Evolutionary conservation across 2,888 invertebrate species (phyloP), one percentile per base, ranked within the genome.

Genomic region (Ormia ochracea): DNA sequence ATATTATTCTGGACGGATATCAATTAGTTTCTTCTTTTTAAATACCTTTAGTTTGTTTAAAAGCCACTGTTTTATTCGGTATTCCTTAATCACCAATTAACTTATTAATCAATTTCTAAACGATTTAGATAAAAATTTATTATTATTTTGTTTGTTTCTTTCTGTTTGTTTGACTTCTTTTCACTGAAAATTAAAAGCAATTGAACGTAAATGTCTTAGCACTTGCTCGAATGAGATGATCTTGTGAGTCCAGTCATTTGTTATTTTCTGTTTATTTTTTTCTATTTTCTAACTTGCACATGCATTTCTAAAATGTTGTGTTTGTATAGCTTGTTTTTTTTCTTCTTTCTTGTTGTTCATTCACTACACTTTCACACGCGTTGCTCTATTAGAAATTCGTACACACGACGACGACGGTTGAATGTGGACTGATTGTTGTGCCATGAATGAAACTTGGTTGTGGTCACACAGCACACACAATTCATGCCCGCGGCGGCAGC

Each of bases 371-470:
- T 73, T 54, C 70, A 78, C 63, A 70, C 73, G 78, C 69, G 73
- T 72, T 74, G 66, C 43, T 78, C 54, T 68, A 58, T 48, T 54
- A 38, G 31, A 54, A 65, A 50, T 76, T 66, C 56, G 73, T 80
- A 80, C 80, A 80, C 80, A 80, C 86, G 84, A 82, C 82, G 85
- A 85, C 87, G 86, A 87, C 85, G 85, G 87, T 87, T 85, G 84
- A 87, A 86, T 86, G 85, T 85, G 82, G 80, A 83, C 83, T 83
- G 86, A 87, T 85, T 83, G 84, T 86, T 84, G 81, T 84, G 83
- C 83, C 84, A 83, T 87, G 87, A 87, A 88, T 88, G 87, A 88
- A 87, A 88, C 86, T 86, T 85, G 83, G 12, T 77, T 82, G 79
- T 74, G 82, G 81, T 72, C 78, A 58, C 50, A 76, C 58, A 66